These are phyloP conservation scores for Tonatia bakeri DNA, from an alignment of 2,113 vertebrate genomes.

Conservation along the genomic window DNA sequence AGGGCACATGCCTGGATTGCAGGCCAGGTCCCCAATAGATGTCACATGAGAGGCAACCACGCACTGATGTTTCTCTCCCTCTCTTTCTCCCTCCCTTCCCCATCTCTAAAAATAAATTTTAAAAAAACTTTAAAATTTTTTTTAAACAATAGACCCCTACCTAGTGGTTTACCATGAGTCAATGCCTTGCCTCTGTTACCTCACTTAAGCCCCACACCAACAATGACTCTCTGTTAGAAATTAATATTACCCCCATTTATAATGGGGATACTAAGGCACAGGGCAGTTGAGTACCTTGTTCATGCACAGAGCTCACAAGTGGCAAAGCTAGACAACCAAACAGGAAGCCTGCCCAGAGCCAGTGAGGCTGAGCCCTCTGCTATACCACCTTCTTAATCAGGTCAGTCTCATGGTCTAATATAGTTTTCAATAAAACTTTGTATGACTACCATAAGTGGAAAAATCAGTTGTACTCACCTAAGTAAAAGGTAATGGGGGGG, in stretches of 20 bases:
- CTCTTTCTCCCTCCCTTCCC: too few species aligned
- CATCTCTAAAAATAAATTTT: too few species aligned
- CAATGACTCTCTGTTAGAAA: background rate
- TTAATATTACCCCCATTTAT: background rate
- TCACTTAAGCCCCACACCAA: background rate
- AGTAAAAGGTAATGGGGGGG: background rate
- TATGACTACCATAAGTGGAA: background rate
- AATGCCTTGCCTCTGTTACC: fast-evolving
- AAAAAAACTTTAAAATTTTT: too few species aligned
- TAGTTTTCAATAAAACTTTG: background rate
- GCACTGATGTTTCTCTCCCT: too few species aligned
- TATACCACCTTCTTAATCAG: background rate
- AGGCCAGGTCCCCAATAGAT: too few species aligned
- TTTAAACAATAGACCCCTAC: background rate
- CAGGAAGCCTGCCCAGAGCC: background rate
- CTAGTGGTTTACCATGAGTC: background rate
- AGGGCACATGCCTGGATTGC: too few species aligned
- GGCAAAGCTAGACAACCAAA: background rate
- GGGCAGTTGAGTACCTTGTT: background rate
- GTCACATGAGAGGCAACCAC: too few species aligned
- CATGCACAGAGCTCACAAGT: background rate
- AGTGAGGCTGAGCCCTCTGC: background rate
- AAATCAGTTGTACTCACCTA: background rate
- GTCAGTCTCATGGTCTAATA: background rate
- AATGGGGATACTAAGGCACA: background rate